Evolutionary conservation across 2,888 invertebrate genomes (phyloP).

Genomic region (Limnephilus auricula): DNA sequence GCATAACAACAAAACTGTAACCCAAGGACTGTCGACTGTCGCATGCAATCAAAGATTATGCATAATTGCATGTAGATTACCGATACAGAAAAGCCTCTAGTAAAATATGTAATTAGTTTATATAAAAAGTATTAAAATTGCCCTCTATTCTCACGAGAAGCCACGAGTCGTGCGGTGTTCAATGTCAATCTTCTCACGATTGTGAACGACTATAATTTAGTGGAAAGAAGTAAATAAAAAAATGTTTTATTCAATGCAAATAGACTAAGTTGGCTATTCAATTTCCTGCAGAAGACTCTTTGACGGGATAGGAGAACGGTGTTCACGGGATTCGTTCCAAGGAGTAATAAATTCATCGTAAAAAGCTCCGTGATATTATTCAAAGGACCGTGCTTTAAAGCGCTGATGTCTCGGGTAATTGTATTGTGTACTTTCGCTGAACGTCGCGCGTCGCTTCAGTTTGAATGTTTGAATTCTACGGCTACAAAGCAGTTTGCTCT

Average conservation of each 20-base stretch:
- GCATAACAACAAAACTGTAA: not conserved
- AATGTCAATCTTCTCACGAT: conserved; percentile 61
- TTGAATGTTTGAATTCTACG: not conserved
- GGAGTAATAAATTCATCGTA: conserved; percentile 27
- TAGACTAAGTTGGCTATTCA: conserved; percentile 58
- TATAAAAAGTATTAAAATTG: conserved; percentile 44
- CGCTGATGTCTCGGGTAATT: not conserved
- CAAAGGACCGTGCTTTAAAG: not conserved
- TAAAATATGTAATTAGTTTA: conserved; percentile 38
- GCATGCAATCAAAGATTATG: conserved; percentile 43
- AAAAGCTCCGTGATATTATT: conserved; percentile 8
- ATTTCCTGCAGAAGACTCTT: conserved; percentile 55
- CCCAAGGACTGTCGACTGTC: conserved; percentile 27
- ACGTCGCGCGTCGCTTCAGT: not conserved
- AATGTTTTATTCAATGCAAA: conserved; percentile 61
- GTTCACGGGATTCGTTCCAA: conserved; percentile 20
- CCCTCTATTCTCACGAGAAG: conserved; percentile 33
- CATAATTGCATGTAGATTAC: conserved; percentile 32
- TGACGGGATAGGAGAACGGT: conserved; percentile 17
- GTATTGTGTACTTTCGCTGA: not conserved
- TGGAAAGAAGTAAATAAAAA: conserved; percentile 42
- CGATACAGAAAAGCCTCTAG: conserved; percentile 17
- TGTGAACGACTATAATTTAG: conserved; percentile 49
- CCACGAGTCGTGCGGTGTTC: conserved; percentile 37
- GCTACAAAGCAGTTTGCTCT: not conserved